Evolutionary conservation across 2,113 vertebrate genomes (phyloP), one percentile per base, ranked within the genome.

Genomic region (Tamias sibiricus): DNA sequence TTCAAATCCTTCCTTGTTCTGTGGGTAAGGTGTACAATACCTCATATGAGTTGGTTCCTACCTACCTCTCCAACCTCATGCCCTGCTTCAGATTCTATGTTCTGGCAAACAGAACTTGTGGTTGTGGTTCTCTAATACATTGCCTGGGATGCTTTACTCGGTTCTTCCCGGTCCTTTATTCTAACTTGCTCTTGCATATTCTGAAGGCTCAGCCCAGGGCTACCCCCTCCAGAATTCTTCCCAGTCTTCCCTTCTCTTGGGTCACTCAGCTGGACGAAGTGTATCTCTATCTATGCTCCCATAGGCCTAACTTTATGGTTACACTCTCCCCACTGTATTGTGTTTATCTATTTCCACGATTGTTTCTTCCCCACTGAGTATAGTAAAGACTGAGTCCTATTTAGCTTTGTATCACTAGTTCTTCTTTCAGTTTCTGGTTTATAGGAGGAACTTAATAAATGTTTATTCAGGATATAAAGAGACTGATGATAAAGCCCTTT

Each of bases 351-450:
- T 94, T 94, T 93, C 20, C 8, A 4, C 35, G 42, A 19, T 22
- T 59, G 22, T 49, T 79, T 96, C 80, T 62, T 30, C 24, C 12
- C 20, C 17, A 44, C 17, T 79, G 81, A 68, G 44, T 16, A 19
- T 22, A 26, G 22, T 76, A 88, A 83, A 10, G 37, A 28, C n/a
- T 40, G 32, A 49, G 49, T 47, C 40, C 24, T 26, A 32, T 57
- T 82, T 91, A 49, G 92, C 69, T 57, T 75, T 68, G n/a, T 13
- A 54, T 35, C 0, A 6, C 35, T 37, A 12, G 24, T 16, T 72
- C n/a, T 90, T 95, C 71, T 81, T 72, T 80, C 40, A 26, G 57
- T 87, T 42, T 57, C 30, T 85, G 85, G 69, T 19, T 80, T 79
- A 69, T 0, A 84, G 20, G 71, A 90, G 37, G 28, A 49, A 30